Evolutionary conservation across 1,140 invertebrate species (phyloP), one percentile per base, ranked within the genome.

Genomic region (Cyphomyrmex costatus): DNA sequence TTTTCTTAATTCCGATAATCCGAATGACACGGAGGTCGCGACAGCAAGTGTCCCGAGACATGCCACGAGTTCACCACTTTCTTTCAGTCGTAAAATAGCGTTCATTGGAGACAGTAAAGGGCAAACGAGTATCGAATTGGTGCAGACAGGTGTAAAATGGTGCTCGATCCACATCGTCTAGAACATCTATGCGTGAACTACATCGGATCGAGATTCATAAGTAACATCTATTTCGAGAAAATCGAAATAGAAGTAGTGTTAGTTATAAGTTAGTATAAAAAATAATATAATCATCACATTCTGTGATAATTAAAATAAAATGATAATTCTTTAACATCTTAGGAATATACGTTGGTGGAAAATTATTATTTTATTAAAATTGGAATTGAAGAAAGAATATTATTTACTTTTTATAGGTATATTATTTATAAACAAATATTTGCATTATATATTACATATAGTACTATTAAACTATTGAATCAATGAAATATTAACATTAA

Each of bases 141-240:
- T 95, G 94, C 95, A 94, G 93, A 94, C 92, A 93, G 93, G 93
- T 94, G 92, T 89, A 85, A 92, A 94, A 94, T 93, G 93, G 94
- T 95, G 94, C 93, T 92, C 92, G 92, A 92, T 94, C 92, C 93
- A 94, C 92, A 93, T 93, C 91, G 90, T 93, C 94, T 93, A 94
- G 92, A 91, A 94, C 94, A 92, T 94, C 93, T 92, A 94, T 93
- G 86, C 86, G 80, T 92, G 85, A 87, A 85, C 90, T 93, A 90
- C 71, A 21, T 84, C 88, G 86, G 76, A 80, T 91, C 90, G 90
- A 91, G 90, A 91, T 88, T 71, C 24, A 14, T 53, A 19, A 58
- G 4, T 33, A 24, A 71, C 33, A 27, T 21, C 24, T 36, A 10
- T 68, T 46, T 65, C 8, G 30, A 7, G 8, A 53, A 65, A 21